phyloP scores from a whole-genome alignment of 2,113 vertebrate genomes.

The Acrocephalus arundinaceus region DNA sequence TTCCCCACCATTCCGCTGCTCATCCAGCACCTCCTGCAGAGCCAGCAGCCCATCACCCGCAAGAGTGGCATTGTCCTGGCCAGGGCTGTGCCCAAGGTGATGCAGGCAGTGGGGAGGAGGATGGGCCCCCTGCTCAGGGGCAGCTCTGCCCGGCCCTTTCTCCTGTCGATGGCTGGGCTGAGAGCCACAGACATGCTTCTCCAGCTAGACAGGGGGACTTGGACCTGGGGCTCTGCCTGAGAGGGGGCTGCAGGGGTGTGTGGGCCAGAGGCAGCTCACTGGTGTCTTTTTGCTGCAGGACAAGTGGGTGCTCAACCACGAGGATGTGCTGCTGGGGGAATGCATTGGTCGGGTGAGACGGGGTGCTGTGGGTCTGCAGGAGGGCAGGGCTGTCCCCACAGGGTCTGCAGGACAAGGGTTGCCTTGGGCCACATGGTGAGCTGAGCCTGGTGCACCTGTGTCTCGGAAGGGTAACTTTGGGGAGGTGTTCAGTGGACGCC shows the following conservation, averaged over 20 bases:
- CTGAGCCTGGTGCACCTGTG: fast-evolving
- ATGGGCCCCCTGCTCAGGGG: fast-evolving
- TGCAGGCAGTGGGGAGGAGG: background rate
- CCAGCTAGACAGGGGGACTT: background rate
- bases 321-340: slow-evolving; percentile 89
- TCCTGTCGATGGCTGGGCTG: background rate
- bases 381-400: background rate
- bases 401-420: background rate
- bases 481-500: slow-evolving; percentile 89
- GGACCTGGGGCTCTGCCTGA: background rate
- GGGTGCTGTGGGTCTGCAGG: background rate
- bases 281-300: slow-evolving; percentile 74
- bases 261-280: background rate
- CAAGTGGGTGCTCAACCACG: slow-evolving; percentile 94
- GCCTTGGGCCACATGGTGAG: fast-evolving
- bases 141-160: background rate
- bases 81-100: slow-evolving; percentile 84
- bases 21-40: slow-evolving; percentile 80
- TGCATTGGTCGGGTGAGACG: slow-evolving; percentile 88
- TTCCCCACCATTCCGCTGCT: slow-evolving; percentile 87
- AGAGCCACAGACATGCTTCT: background rate
- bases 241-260: background rate
- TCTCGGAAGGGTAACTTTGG: slow-evolving; percentile 91
- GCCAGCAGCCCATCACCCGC: slow-evolving; percentile 85
- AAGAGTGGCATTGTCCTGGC: slow-evolving; percentile 80